Evolutionary conservation across 2,888 invertebrate genomes (phyloP), one percentile per base, ranked within the genome.

Genomic region (Hypomecis punctinalis): DNA sequence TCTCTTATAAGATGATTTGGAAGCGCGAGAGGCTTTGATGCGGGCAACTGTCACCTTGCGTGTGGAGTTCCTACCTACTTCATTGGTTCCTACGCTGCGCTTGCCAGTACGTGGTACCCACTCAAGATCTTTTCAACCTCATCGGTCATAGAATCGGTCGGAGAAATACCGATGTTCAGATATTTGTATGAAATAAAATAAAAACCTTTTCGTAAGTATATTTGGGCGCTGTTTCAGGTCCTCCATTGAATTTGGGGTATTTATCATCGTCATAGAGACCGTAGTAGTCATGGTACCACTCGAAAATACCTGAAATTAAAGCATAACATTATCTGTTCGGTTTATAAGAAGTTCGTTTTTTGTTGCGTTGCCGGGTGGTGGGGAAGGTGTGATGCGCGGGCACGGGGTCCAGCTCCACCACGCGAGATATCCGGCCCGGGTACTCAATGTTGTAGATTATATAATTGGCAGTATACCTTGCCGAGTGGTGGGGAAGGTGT

Each of bases 401-500:
- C 0, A 87, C 60, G 0, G 91, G 90, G 49, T 91, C 91, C 5
- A 77, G 81, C 78, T 84, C 91, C 67, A 88, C 93, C 80, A 78
- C 85, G 61, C 74, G 93, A 74, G 77, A 85, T 70, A 82, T 94
- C 83, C 83, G 89, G 78, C 70, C 95, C 67, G 82, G 95, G 90
- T 82, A 94, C 51, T 85, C 94, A 84, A 81, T 76, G 74, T 88
- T 82, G 75, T 8, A 39, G 5, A 39, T 8, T 47, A n/a, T 49
- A 39, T 5, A 46, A 45, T 0, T 7, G 10, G 13, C 3, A 33
- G 0, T 37, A 11, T 60, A 69, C 68, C 66, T 61, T 66, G 49
- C n/a, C n/a, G n/a, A 0, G 75, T 73, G 2, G 69, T 66, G 0
- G 70, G 72, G 70, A 77, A 76, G 0, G 76, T 71, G 59, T 80